Base-by-base conservation (phyloP, 2,113 vertebrate genomes). In the Gobio gobio region DNA sequence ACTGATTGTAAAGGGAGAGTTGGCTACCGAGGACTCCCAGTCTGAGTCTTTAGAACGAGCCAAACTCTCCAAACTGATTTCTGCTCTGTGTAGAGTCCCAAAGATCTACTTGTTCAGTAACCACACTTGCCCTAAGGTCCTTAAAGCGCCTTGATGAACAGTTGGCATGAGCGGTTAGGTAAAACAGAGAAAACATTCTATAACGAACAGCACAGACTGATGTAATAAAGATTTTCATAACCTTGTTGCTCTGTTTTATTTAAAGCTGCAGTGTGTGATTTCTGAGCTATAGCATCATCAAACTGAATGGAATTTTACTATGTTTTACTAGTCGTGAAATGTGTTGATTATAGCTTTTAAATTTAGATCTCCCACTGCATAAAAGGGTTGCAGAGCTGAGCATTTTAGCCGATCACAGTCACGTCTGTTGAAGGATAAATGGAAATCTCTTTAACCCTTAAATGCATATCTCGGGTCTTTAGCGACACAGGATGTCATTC, bases 41-140 rank as follows among this genome's bases (percentile, higher is more conserved):
- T 63, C 20, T 66, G 59, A 24, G 83, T 54, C 43, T 74, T 45
- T 74, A 45, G 22, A 63, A 61, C 0, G 0, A 10, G 2, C 40
- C 78, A 81, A 80, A 47, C n/a, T 81, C 59, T 63, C 59, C 43
- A 80, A 64, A 64, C 78, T 47, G 45, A 68, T 81, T 81, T 81
- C 61, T 81, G 61, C 10, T 68, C 1, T 5, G 43, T 49, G 79
- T 26, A 68, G 61, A 68, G 79, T 66, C 63, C 43, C 63, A 51
- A 22, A 54, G 16, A 81, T 7, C 79, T 81, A 64, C 26, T 81
- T 81, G 79, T 68, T 68, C 6, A 47, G 43, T 51, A 22, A 22
- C 24, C 61, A 68, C 79, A 81, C 16, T 51, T 66, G 16, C 61
- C 26, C 43, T 6, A 33, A 64, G 45, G 58, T 79, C n/a, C 36